Base-by-base conservation (phyloP, 2,888 invertebrate species). In the Formica aserva region DNA sequence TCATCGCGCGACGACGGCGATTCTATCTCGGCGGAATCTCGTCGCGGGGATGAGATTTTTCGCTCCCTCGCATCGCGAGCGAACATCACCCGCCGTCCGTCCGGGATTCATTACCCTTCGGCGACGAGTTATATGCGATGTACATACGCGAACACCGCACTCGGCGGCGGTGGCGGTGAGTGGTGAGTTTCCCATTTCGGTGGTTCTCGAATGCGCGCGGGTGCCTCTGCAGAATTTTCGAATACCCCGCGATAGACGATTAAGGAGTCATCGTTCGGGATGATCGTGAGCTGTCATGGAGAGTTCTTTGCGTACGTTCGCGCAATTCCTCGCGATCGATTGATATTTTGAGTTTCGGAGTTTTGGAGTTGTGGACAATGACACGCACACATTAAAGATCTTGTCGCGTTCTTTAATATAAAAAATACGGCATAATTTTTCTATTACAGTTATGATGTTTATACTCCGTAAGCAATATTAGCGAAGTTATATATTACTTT, bases 301-400 rank as follows among this genome's bases (percentile, higher is more conserved):
- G 13, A 65, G 45, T 18, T n/a, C 15, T 48, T 26, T 15, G 15
- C 63, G 35, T 63, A 35, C 55, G 6, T 29, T 41, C 35, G 35
- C 65, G 76, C 26, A 65, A 26, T 65, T 29, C 48, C 62, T 57
- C 55, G 26, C 55, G 67, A 77, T 77, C 77, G 67, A 77, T 77
- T 26, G 13, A 29, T 35, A 13, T 29, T 55, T 41, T n/a, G 76
- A 76, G 26, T 63, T 77, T 77, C 13, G 11, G 35, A 29, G 76
- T 63, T 77, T 77, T 13, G 11, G 35, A 29, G 66, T 22, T 41
- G 60, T 22, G 38, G 15, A 29, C 29, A 67, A 57, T 57, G 38
- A 67, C n/a, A 65, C 26, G 5, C 29, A n/a, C 13, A 35, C 3
- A 22, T 48, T 22, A n/a, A 52, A 11, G 26, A 26, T 65, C 52